Conservation (phyloP, 2,888 invertebrate species). For the Caenorhabditis sp. region DNA sequence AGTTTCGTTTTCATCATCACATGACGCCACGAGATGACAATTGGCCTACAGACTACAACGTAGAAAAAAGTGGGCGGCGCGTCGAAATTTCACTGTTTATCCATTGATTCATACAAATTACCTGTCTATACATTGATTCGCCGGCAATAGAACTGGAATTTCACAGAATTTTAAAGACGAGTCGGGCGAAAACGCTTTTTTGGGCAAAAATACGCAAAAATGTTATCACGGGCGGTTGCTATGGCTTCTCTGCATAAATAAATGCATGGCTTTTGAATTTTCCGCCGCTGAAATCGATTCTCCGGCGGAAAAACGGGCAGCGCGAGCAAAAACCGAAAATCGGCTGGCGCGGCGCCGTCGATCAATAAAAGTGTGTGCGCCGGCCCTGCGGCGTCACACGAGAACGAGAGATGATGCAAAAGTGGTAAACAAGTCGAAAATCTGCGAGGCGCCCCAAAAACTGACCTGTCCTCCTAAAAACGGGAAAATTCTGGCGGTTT, state of each 20-base stretch:
- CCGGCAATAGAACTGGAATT: background rate
- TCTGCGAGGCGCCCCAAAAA: background rate
- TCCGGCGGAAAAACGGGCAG: background rate
- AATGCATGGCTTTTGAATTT: too few species aligned
- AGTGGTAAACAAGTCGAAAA: background rate
- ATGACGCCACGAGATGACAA: conserved; percentile 43
- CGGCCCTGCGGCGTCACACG: background rate
- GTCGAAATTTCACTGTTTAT: background rate
- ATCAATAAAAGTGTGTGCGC: background rate
- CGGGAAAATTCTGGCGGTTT: conserved; percentile 2
- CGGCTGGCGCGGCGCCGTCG: background rate
- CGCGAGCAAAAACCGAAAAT: background rate
- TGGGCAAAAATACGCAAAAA: too few species aligned
- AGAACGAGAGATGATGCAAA: background rate
- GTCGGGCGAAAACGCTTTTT: too few species aligned
- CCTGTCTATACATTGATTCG: background rate
- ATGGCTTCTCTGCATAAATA: too few species aligned
- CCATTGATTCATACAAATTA: background rate
- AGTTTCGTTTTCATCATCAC: conserved; percentile 26
- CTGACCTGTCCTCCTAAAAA: conserved; percentile 1
- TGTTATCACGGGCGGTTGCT: too few species aligned
- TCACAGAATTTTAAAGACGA: too few species aligned
- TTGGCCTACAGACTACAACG: conserved; percentile 35
- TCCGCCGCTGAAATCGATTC: too few species aligned
- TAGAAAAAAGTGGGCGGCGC: background rate